Conservation (phyloP, 2,888 invertebrate genomes). For the Calameuta idolon region DNA sequence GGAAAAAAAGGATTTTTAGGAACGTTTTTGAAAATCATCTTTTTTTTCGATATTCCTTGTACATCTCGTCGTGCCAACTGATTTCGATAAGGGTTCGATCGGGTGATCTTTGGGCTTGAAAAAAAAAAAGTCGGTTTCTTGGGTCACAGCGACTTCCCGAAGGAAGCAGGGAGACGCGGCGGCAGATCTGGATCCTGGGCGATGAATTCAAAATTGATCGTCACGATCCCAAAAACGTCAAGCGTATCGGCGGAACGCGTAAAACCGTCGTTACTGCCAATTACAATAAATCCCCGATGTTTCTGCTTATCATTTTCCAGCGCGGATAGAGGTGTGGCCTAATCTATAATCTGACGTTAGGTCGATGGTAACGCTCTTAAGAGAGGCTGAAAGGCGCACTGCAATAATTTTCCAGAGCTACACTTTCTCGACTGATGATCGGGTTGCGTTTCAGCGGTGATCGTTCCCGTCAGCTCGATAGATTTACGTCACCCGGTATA, state of each 20-base stretch:
- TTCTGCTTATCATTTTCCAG: slow-evolving; percentile 53
- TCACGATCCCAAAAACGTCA: not conserved
- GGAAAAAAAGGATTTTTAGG: not conserved
- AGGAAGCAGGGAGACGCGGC: not conserved
- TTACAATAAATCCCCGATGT: slow-evolving; percentile 58
- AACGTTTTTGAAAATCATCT: not conserved
- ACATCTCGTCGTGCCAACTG: not conserved
- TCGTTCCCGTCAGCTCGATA: slow-evolving; percentile 36
- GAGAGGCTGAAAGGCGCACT: slow-evolving; percentile 2
- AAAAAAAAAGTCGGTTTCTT: too few species aligned
- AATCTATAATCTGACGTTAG: slow-evolving; percentile 36
- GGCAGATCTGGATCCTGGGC: not conserved
- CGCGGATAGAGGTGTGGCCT: slow-evolving; percentile 24
- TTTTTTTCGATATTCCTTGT: not conserved
- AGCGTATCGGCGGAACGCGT: slow-evolving; percentile 21
- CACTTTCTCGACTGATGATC: slow-evolving; percentile 58
- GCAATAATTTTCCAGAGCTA: slow-evolving; percentile 52
- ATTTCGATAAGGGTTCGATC: not conserved
- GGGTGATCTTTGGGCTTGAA: fast-evolving
- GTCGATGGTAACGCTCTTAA: slow-evolving; percentile 16
- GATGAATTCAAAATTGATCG: not conserved
- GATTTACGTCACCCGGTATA: slow-evolving; percentile 43
- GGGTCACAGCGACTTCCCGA: not conserved
- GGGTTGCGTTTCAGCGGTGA: slow-evolving; percentile 48
- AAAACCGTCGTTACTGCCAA: slow-evolving; percentile 60